Percentiles rank a stretch among this genome's conserved stretches.
Conservation (phyloP, 2,888 invertebrate species). For the Laothoe populi region DNA sequence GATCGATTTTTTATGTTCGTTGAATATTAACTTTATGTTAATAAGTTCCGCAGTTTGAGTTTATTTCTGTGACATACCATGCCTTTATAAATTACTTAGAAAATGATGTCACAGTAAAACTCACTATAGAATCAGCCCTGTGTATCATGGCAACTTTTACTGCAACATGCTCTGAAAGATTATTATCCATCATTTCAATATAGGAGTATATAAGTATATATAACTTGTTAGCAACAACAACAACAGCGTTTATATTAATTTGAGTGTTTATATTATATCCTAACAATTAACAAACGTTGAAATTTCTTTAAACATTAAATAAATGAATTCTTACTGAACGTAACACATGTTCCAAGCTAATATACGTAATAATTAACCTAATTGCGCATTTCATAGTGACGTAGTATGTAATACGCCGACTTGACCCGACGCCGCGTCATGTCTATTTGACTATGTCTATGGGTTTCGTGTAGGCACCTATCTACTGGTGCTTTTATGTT, state of each 20-base stretch:
- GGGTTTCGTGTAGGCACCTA: slow-evolving; percentile 61
- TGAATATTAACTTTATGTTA: slow-evolving; percentile 22
- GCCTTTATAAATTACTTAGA: slow-evolving; percentile 53
- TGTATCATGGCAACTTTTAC: slow-evolving; percentile 45
- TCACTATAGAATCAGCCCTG: slow-evolving; percentile 36
- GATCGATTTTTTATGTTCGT: slow-evolving; percentile 22
- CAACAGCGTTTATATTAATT: slow-evolving; percentile 81
- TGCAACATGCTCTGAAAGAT: slow-evolving; percentile 49
- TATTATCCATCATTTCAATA: slow-evolving; percentile 62
- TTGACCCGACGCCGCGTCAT: too few species aligned
- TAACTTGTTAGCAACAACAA: slow-evolving; percentile 84
- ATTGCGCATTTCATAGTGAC: slow-evolving; percentile 33
- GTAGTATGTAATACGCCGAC: slow-evolving; percentile 40
- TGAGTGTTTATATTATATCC: slow-evolving; percentile 67
- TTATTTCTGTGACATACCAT: slow-evolving; percentile 57
- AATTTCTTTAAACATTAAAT: slow-evolving; percentile 20
- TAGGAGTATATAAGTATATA: slow-evolving; percentile 70
- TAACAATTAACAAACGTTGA: slow-evolving; percentile 52
- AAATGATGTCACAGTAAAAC: slow-evolving; percentile 57
- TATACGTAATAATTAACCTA: slow-evolving; percentile 27
- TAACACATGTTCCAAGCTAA: slow-evolving; percentile 9
- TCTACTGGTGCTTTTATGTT: slow-evolving; percentile 58
- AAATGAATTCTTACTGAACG: slow-evolving; percentile 21
- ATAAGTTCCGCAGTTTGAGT: slow-evolving; percentile 17
- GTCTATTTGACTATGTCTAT: slow-evolving; percentile 53